phyloP scores from a whole-genome alignment of 2,113 vertebrate species.

The Pelecanoides urinatrix region DNA sequence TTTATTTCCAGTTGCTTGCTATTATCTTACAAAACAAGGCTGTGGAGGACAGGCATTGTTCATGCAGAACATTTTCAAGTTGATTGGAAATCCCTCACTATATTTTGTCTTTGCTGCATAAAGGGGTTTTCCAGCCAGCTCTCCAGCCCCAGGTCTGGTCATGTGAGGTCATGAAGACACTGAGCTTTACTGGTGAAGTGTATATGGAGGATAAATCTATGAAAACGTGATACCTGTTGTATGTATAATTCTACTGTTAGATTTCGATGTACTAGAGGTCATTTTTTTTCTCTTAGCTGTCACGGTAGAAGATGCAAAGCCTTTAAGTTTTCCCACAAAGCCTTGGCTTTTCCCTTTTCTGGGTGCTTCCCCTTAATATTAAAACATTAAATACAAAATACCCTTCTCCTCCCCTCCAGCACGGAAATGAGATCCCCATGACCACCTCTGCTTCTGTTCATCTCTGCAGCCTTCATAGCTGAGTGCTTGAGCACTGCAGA shows the following conservation, averaged over 20 bases:
- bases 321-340: not conserved
- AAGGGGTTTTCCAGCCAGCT: not conserved
- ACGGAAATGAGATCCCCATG: not conserved
- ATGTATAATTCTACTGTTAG: not conserved
- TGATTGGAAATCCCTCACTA: not conserved
- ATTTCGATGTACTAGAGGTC: not conserved
- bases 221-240: not conserved
- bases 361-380: not conserved
- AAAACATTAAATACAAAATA: not conserved
- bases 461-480: not conserved
- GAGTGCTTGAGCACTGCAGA: not conserved
- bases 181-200: not conserved
- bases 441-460: not conserved
- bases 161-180: not conserved
- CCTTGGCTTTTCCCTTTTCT: not conserved
- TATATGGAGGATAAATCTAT: not conserved
- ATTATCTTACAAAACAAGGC: not conserved
- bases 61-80: not conserved
- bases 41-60: not conserved
- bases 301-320: not conserved
- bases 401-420: not conserved
- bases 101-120: not conserved
- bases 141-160: not conserved
- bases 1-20: not conserved
- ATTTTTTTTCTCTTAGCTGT: not conserved